Conservation (phyloP, 1,140 invertebrate species). For the Caenorhabditis tropicalis region DNA sequence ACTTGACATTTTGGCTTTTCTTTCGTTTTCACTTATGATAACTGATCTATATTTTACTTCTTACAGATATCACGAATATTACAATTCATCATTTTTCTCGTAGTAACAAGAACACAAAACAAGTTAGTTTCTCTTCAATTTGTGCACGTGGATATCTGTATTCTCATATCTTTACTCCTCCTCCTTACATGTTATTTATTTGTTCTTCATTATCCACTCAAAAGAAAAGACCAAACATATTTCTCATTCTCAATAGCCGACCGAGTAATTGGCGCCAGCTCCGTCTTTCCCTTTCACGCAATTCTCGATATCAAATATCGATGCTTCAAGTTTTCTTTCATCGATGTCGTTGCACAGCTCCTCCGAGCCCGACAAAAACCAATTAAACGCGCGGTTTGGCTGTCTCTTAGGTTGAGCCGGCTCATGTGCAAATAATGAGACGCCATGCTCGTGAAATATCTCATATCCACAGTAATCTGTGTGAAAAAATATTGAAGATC, state of each 20-base stretch:
- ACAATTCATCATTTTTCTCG: too few species aligned
- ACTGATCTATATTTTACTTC: neutral
- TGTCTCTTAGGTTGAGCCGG: constrained; percentile 15
- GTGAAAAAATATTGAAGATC: too few species aligned
- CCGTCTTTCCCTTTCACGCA: neutral
- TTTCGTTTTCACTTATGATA: neutral
- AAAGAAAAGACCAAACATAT: neutral
- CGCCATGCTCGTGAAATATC: neutral
- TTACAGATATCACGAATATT: neutral
- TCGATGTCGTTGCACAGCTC: neutral
- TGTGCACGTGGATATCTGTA: too few species aligned
- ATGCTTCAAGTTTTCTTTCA: constrained; percentile 9
- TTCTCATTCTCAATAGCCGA: constrained; percentile 21
- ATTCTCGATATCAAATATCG: constrained; percentile 37
- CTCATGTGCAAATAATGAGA: constrained; percentile 14
- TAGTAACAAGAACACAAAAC: too few species aligned
- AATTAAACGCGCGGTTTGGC: constrained; percentile 11
- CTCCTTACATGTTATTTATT: neutral
- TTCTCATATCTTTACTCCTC: too few species aligned
- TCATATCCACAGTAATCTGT: constrained; percentile 12
- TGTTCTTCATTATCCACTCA: constrained; percentile 36
- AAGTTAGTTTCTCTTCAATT: neutral
- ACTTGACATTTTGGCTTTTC: neutral
- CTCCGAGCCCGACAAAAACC: constrained; percentile 8
- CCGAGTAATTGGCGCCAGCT: neutral